A percentile compares a stretch with the other conserved stretches of the same genome.
Conservation (phyloP, 2,797 vertebrate genomes). For the Euthynnus affinis region DNA sequence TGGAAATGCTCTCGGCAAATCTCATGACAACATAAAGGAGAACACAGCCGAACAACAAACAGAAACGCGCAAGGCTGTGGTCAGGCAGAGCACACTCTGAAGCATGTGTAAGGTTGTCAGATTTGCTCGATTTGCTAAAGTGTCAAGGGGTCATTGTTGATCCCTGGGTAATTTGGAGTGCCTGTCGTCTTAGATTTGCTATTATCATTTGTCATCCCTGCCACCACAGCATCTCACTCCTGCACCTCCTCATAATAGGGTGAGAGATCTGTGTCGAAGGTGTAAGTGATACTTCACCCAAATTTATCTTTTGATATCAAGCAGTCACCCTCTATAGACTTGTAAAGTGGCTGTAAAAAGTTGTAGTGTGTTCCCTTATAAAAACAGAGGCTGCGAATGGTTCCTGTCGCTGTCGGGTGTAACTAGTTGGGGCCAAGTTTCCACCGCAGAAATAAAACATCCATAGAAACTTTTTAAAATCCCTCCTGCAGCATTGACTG, state of each 20-base stretch:
- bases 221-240: background rate
- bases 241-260: conserved; percentile 37
- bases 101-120: conserved; percentile 23
- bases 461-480: background rate
- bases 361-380: background rate
- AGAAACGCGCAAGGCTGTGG: conserved; percentile 6
- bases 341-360: conserved; percentile 13
- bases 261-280: conserved; percentile 64
- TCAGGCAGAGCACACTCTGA: background rate
- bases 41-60: conserved; percentile 27
- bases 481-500: background rate
- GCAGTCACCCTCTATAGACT: background rate
- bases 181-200: conserved; percentile 68
- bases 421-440: background rate
- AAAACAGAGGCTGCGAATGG: background rate
- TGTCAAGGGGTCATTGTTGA: conserved; percentile 60
- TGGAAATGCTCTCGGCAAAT: conserved; percentile 60
- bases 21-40: conserved; percentile 54
- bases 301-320: conserved; percentile 34
- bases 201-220: conserved; percentile 54
- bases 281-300: conserved; percentile 47
- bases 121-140: conserved; percentile 47
- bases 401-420: background rate
- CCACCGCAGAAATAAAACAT: background rate
- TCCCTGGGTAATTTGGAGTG: conserved; percentile 55